These are phyloP conservation scores for Ceyx cyanopectus DNA, from an alignment of 2,113 vertebrate genomes.

Conservation along the genomic window DNA sequence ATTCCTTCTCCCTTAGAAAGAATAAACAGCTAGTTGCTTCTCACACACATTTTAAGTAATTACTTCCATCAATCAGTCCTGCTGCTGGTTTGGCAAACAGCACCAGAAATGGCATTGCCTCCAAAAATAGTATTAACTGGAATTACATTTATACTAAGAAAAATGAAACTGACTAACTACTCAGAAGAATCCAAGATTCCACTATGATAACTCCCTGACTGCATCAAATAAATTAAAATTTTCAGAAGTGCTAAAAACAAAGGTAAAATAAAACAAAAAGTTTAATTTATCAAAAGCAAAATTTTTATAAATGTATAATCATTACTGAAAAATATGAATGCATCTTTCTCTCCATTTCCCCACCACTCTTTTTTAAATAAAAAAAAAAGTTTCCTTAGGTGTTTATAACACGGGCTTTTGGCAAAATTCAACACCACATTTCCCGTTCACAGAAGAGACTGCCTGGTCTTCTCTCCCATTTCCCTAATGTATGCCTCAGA, in stretches of 20 bases:
- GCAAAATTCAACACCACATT: neutral
- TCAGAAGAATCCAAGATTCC: neutral
- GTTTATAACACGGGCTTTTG: neutral
- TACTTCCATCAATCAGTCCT: neutral
- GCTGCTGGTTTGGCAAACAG: neutral
- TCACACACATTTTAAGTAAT: neutral
- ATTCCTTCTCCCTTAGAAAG: neutral
- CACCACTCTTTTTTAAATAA: neutral
- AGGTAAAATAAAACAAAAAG: neutral
- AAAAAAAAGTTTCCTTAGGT: too few species aligned
- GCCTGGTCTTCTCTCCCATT: neutral
- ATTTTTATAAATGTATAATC: neutral
- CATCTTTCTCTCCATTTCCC: neutral
- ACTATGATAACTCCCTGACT: neutral
- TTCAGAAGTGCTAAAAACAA: neutral
- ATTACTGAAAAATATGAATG: neutral
- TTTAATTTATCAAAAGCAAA: neutral
- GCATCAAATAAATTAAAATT: neutral
- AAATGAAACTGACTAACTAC: neutral
- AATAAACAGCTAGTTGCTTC: neutral
- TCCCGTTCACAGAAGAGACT: neutral
- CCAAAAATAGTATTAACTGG: neutral
- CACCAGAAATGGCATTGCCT: neutral
- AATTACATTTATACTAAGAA: neutral
- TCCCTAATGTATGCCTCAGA: neutral